A percentile compares a stretch with the other conserved stretches of the same genome.
These are phyloP conservation scores for human DNA, from an alignment of 2,113 vertebrate genomes.

Conservation along the genomic window DNA sequence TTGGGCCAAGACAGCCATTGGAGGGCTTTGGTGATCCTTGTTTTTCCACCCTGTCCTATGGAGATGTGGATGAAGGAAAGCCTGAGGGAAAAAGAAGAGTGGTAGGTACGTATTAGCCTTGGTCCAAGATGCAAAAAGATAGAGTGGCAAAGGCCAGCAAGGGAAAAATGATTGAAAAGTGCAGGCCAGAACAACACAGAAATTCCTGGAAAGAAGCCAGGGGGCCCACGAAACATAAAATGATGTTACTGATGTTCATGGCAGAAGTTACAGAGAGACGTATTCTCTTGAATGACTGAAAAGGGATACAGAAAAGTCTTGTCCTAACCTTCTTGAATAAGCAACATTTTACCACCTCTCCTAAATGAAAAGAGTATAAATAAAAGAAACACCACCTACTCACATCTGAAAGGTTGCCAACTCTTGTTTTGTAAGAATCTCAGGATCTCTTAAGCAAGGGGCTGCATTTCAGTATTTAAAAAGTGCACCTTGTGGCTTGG, in stretches of 20 bases:
- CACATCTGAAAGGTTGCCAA: constrained; percentile 35
- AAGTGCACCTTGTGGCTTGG: not conserved
- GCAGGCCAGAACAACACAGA: not conserved
- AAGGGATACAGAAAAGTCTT: not conserved
- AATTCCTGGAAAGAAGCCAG: not conserved
- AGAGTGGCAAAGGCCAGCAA: not conserved
- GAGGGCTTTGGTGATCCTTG: not conserved
- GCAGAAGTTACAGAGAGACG: not conserved
- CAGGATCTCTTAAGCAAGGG: not conserved
- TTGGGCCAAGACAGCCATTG: rapidly evolving
- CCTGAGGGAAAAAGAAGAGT: not conserved
- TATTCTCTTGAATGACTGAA: not conserved
- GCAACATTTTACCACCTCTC: not conserved
- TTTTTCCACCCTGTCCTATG: not conserved
- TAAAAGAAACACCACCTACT: constrained; percentile 41
- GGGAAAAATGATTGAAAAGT: not conserved
- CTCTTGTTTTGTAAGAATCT: constrained; percentile 24
- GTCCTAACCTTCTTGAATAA: not conserved
- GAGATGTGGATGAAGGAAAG: not conserved
- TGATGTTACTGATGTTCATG: not conserved
- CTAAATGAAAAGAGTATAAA: constrained; percentile 45
- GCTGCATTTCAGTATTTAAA: not conserved
- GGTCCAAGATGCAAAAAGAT: not conserved
- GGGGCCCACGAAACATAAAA: not conserved
- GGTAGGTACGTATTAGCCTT: not conserved